Conservation (phyloP, 2,888 invertebrate genomes). For the Xanthia icteritia region DNA sequence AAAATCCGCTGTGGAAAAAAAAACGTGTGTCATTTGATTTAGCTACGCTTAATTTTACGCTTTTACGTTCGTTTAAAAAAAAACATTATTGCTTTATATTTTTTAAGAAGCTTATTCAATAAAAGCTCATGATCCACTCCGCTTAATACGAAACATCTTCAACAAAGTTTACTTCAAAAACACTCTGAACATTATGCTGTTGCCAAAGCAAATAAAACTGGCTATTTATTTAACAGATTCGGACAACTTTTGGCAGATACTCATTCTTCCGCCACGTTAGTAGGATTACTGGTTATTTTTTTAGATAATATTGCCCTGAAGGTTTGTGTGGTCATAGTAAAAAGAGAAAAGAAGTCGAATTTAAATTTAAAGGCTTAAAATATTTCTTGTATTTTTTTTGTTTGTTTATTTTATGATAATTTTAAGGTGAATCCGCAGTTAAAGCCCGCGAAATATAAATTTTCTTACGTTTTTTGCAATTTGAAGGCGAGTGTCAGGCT, state of each 20-base stretch:
- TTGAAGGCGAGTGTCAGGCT: no score
- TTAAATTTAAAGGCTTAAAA: constrained; percentile 1
- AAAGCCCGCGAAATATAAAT: no score
- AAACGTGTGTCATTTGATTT: not conserved
- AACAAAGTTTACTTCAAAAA: constrained; percentile 41
- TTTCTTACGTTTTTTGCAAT: no score
- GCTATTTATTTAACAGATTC: constrained; percentile 60
- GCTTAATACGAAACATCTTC: constrained; percentile 22
- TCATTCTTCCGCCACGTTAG: constrained; percentile 51
- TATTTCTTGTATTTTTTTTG: no score
- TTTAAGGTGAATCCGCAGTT: no score
- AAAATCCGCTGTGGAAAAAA: not conserved
- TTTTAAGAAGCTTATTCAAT: not conserved
- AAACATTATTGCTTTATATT: not conserved
- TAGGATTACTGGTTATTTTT: constrained; percentile 61
- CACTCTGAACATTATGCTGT: constrained; percentile 37
- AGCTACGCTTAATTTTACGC: not conserved
- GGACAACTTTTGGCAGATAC: constrained; percentile 56
- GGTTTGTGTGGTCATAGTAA: constrained; percentile 47
- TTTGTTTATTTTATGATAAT: not conserved
- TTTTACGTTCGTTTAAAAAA: not conserved
- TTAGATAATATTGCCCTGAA: constrained; percentile 62
- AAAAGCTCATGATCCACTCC: constrained; percentile 16
- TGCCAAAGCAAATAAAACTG: constrained; percentile 49
- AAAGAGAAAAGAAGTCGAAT: constrained; percentile 44